Evolutionary conservation across 2,888 invertebrate species (phyloP), one percentile per base, ranked within the genome.

Genomic region (Melinaea menophilus): DNA sequence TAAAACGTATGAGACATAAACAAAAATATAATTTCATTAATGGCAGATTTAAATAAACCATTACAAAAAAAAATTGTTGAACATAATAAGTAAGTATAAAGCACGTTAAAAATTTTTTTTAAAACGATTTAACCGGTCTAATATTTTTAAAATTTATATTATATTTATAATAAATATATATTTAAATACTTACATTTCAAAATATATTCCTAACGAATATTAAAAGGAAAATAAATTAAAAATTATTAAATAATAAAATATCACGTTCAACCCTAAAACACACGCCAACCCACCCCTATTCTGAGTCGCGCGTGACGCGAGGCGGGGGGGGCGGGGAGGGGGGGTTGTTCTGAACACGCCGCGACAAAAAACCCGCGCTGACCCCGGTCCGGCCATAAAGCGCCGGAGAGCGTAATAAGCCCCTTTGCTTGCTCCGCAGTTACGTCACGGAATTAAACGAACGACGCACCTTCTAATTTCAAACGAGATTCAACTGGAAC

Each of bases 381-480:
- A 85, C 86, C 84, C 83, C 75, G 75, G 82, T 81, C 84, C 85
- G 78, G 82, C 78, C 82, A 81, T 86, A 85, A 86, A 88, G 83
- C 81, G 82, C 77, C 79, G 73, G 82, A 80, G 78, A 80, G 78
- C 81, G 84, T 81, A 81, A 81, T 82, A 81, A 81, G 79, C 75
- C 80, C 81, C 81, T 77, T 80, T 79, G 51, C 51, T 51, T 7
- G 51, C 31, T 51, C 51, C 51, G 51, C 55, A 55, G 58, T 58
- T 62, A 58, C 62, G 55, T 58, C 62, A 62, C 37, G 34, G 33
- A 71, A 73, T 74, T 72, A 79, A 84, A 82, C 82, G 81, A 82
- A 84, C 82, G 85, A 82, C 87, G 82, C 88, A 83, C 85, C 85
- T 82, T 85, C 86, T 87, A 85, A 87, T 87, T 86, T 82, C 83